These are phyloP conservation scores for Seriola dumerili DNA, from an alignment of 2,113 vertebrate genomes.

Conservation along the genomic window DNA sequence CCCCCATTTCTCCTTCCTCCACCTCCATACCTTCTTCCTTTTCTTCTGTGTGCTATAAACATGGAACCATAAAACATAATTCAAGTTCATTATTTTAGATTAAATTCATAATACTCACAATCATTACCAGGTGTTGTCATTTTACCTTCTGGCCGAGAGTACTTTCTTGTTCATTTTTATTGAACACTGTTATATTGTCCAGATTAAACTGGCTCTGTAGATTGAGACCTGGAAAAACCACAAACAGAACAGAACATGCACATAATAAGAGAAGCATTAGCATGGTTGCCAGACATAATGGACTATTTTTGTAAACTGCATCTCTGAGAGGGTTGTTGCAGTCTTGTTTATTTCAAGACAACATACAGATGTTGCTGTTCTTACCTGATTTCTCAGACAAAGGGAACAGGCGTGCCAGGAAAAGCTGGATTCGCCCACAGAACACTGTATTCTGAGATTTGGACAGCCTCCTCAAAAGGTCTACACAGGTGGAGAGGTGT, in stretches of 20 bases:
- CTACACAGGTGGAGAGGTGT: constrained; percentile 75
- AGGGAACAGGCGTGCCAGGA: constrained; percentile 96
- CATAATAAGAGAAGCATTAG: neutral
- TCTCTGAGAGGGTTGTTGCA: neutral
- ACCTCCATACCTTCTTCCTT: constrained; percentile 97
- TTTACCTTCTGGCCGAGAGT: constrained; percentile 95
- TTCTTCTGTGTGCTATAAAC: constrained; percentile 89
- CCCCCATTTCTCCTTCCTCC: constrained; percentile 99
- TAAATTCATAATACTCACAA: neutral
- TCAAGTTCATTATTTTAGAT: rapidly evolving
- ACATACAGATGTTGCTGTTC: constrained; percentile 1
- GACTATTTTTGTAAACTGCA: neutral
- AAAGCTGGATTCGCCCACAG: constrained; percentile 98
- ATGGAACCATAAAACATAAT: neutral
- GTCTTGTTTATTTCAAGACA: neutral
- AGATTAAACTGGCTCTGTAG: constrained; percentile 99
- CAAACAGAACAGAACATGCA: neutral
- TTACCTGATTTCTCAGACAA: constrained; percentile 98
- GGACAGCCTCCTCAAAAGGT: constrained; percentile 95
- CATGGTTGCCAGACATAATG: neutral
- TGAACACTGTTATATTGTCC: constrained; percentile 98
- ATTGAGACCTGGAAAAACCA: constrained; percentile 90
- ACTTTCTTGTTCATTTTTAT: constrained; percentile 98
- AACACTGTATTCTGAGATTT: constrained; percentile 99
- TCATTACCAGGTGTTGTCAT: neutral